These are phyloP conservation scores for Notothenia coriiceps DNA, from an alignment of 2,113 vertebrate genomes.

Conservation along the genomic window DNA sequence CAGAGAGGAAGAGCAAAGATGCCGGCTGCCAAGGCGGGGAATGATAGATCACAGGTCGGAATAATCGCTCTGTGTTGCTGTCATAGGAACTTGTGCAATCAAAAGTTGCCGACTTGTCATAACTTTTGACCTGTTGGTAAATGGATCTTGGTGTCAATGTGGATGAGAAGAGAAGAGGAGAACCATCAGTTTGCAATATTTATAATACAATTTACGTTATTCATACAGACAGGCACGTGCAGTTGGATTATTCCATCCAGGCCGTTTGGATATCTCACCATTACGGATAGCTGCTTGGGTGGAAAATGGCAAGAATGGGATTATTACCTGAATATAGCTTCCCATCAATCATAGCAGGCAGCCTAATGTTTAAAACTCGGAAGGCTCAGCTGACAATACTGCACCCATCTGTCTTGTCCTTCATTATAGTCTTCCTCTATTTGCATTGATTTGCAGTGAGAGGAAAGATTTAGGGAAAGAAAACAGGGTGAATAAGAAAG, in stretches of 20 bases:
- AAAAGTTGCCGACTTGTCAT: constrained; percentile 24
- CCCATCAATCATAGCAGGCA: constrained; percentile 66
- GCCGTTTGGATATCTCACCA: constrained; percentile 31
- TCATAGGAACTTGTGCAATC: constrained; percentile 34
- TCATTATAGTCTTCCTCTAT: constrained; percentile 68
- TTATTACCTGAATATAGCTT: constrained; percentile 53
- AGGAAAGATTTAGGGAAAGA: constrained; percentile 11
- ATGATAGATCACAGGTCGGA: constrained; percentile 51
- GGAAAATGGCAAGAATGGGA: constrained; percentile 51
- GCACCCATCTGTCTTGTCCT: constrained; percentile 68
- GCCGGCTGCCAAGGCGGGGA: constrained; percentile 22
- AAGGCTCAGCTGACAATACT: constrained; percentile 56
- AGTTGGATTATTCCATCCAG: constrained; percentile 14
- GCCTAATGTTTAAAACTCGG: constrained; percentile 64
- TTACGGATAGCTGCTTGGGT: constrained; percentile 45
- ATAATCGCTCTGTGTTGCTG: constrained; percentile 28
- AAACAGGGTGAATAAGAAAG: neutral
- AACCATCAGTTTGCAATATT: constrained; percentile 20
- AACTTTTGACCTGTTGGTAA: constrained; percentile 41
- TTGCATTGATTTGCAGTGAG: constrained; percentile 70
- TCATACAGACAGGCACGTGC: constrained; percentile 26
- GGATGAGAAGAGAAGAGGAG: neutral
- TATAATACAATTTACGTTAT: constrained; percentile 32
- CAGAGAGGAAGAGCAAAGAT: constrained; percentile 40
- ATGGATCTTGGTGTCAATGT: constrained; percentile 30